Base-by-base conservation (phyloP, 2,888 invertebrate genomes). In the Cataglyphis rosenhaueri region DNA sequence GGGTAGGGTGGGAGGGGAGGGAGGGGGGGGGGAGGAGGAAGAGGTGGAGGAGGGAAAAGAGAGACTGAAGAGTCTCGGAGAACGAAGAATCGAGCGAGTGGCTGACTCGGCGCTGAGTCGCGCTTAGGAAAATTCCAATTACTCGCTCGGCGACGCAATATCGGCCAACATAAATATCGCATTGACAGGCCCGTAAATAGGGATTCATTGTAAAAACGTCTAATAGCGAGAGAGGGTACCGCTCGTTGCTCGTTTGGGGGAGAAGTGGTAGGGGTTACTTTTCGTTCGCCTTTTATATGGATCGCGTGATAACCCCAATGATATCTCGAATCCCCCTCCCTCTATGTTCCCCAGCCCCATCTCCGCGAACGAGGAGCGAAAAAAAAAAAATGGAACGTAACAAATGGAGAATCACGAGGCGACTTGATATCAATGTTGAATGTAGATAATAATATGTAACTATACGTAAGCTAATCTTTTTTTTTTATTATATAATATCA, bases 131-230 rank as follows among this genome's bases (percentile, higher is more conserved):
- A 93, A 93, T 92, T 94, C 92, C 94, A 94, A 94, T 94, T 94
- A 94, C 92, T 90, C 92, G 94, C 92, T 92, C 91, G 90, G 92
- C 89, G 91, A 92, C 91, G 92, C 93, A 93, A 93, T 93, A 93
- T 93, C 92, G 91, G 88, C 86, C 86, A 91, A 91, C 93, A 94
- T 94, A 94, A 94, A 94, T 94, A 93, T 92, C 91, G 85, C 91
- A 94, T 94, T 93, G 94, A 92, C 93, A 92, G 92, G 87, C 91
- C 91, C 86, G 92, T 92, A 94, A 93, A 94, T 93, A 92, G 92
- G 93, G 91, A 93, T 93, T 92, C 92, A 92, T 93, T 93, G 92
- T 93, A 91, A 92, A 93, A 94, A 93, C 91, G 92, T 91, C 91
- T 92, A 91, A 92, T 91, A 87, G 90, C 75, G 83, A 82, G 86